Evolutionary conservation across 2,797 vertebrate genomes (phyloP).

Genomic region (Gymnocypris eckloni): DNA sequence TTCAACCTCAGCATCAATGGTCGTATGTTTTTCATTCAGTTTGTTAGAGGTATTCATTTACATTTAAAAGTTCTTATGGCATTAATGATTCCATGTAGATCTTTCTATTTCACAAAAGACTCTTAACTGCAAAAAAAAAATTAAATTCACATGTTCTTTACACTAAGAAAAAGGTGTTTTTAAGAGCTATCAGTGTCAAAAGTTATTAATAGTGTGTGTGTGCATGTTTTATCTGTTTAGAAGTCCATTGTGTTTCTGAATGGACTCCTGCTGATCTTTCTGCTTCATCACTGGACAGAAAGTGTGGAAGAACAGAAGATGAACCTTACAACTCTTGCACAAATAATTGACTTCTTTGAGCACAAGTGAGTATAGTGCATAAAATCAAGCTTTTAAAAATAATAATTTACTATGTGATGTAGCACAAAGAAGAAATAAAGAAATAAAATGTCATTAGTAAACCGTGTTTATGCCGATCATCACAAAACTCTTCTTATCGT

Average conservation of each 20-base stretch:
- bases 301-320: rapidly evolving
- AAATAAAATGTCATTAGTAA: not conserved
- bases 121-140: not conserved
- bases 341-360: not conserved
- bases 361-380: not conserved
- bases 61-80: not conserved
- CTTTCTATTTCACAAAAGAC: not conserved
- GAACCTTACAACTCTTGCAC: not conserved
- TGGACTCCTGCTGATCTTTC: conserved; percentile 5
- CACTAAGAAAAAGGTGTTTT: not conserved
- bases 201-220: not conserved
- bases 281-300: not conserved
- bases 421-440: not conserved
- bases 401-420: not conserved
- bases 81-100: not conserved
- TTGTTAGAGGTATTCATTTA: not conserved
- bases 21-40: not conserved
- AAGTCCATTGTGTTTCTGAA: not conserved
- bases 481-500: not conserved
- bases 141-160: not conserved
- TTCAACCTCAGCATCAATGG: not conserved
- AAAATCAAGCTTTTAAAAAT: not conserved
- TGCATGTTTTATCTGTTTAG: not conserved
- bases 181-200: not conserved
- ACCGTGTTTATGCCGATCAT: not conserved